Evolutionary conservation across 23 tunicate genomes (phyloP).

Genomic region (Clavelina lepadiformis): DNA sequence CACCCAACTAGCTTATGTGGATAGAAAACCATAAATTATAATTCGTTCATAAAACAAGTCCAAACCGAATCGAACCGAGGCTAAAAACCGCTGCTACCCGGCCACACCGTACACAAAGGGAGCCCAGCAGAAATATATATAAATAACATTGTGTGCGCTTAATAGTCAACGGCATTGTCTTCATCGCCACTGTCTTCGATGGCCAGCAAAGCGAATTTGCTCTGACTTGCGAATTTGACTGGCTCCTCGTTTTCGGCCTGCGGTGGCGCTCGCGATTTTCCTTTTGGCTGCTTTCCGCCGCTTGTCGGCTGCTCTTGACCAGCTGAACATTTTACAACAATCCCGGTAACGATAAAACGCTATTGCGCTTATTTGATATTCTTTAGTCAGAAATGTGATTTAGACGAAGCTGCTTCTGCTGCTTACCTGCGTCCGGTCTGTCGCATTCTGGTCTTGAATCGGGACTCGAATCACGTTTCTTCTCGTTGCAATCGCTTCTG

Average conservation of each 20-base stretch:
- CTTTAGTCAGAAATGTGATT: not conserved
- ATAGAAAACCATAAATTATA: too few relatives aligned
- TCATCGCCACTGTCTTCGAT: slow-evolving; percentile 58
- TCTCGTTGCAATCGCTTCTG: slow-evolving; percentile 28
- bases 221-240: slow-evolving; percentile 51
- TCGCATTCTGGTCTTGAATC: slow-evolving; percentile 92
- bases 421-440: slow-evolving; percentile 60
- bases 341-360: not conserved
- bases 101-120: too few relatives aligned
- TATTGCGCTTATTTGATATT: not conserved
- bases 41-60: too few relatives aligned
- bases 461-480: slow-evolving; percentile 54
- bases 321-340: slow-evolving; percentile 7
- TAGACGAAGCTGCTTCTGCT: not conserved
- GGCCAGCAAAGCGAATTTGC: slow-evolving; percentile 76
- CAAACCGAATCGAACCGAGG: too few relatives aligned
- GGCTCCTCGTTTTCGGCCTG: slow-evolving; percentile 35
- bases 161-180: slow-evolving; percentile 3
- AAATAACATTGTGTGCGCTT: too few relatives aligned
- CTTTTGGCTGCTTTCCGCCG: not conserved
- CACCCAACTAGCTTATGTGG: too few relatives aligned
- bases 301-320: slow-evolving; percentile 35
- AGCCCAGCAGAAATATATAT: too few relatives aligned
- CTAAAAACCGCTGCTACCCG: too few relatives aligned
- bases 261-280: not conserved